phyloP scores from a whole-genome alignment of 2,113 vertebrate species.

The Mirza zaza region DNA sequence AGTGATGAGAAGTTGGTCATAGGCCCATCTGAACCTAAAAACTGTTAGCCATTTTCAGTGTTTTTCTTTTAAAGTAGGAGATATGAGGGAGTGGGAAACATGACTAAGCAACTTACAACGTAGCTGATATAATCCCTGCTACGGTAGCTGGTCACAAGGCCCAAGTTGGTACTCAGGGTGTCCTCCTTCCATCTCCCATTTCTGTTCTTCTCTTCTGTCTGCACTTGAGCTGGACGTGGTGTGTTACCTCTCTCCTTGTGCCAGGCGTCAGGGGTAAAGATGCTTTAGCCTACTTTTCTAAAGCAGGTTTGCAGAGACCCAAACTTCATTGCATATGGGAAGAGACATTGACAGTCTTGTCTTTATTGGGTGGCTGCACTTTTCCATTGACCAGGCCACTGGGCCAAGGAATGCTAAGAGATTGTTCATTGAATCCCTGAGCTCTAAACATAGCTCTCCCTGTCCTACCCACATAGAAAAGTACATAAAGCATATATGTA shows the following conservation, averaged over 20 bases:
- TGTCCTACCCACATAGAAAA: not conserved
- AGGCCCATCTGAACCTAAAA: not conserved
- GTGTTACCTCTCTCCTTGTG: not conserved
- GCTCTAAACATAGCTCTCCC: not conserved
- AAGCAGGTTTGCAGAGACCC: not conserved
- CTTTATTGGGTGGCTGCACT: not conserved
- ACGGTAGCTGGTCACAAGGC: not conserved
- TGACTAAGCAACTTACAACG: not conserved
- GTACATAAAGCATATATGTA: not conserved
- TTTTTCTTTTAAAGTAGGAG: not conserved
- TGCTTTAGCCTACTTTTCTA: not conserved
- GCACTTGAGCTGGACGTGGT: not conserved
- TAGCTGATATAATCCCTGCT: not conserved
- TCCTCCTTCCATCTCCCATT: not conserved
- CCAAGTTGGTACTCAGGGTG: not conserved
- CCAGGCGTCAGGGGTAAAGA: not conserved
- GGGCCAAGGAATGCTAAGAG: not conserved
- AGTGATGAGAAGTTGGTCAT: not conserved
- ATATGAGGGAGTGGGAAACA: not conserved
- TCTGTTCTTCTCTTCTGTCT: not conserved
- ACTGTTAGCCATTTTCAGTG: not conserved
- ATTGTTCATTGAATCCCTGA: not conserved
- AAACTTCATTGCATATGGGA: not conserved
- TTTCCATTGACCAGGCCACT: not conserved
- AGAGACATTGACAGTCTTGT: not conserved